phyloP scores from a whole-genome alignment of 37 sponge, comb jelly and placozoan genomes.

The Lycopodina hypogea region DNA sequence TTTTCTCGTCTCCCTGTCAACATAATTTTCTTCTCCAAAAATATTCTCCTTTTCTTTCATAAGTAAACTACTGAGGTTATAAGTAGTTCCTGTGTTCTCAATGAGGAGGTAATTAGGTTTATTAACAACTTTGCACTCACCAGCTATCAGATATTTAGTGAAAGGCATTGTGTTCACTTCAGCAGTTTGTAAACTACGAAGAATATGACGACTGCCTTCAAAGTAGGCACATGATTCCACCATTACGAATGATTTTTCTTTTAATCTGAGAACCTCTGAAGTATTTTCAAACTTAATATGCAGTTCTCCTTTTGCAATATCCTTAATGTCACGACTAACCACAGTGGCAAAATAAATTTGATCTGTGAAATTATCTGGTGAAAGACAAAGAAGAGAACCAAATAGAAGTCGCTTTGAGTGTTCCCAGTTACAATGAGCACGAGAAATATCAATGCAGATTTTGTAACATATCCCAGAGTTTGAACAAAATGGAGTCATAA shows the following conservation, averaged over 20 bases:
- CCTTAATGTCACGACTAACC: conserved; percentile 49
- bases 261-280: background rate
- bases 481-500: conserved; percentile 39
- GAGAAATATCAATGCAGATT: conserved; percentile 50
- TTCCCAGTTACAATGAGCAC: conserved; percentile 55
- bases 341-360: conserved; percentile 67
- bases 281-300: conserved; percentile 39
- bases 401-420: conserved; percentile 68
- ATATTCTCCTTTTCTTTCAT: background rate
- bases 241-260: conserved; percentile 40
- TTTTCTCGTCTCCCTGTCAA: background rate
- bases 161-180: conserved; percentile 84
- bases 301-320: conserved; percentile 48
- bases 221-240: conserved; percentile 86
- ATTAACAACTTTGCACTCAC: conserved; percentile 16
- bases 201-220: conserved; percentile 78
- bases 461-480: conserved; percentile 47
- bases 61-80: background rate
- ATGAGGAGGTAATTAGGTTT: conserved; percentile 26
- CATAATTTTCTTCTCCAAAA: background rate
- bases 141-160: conserved; percentile 52
- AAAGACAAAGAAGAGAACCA: conserved; percentile 83
- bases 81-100: background rate
- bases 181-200: conserved; percentile 62
- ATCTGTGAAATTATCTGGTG: conserved; percentile 36